Percentiles rank a stretch among this genome's conserved stretches.
These are phyloP conservation scores for Crocodylus rhombifer DNA, from an alignment of 2,797 vertebrate genomes.

Conservation along the genomic window DNA sequence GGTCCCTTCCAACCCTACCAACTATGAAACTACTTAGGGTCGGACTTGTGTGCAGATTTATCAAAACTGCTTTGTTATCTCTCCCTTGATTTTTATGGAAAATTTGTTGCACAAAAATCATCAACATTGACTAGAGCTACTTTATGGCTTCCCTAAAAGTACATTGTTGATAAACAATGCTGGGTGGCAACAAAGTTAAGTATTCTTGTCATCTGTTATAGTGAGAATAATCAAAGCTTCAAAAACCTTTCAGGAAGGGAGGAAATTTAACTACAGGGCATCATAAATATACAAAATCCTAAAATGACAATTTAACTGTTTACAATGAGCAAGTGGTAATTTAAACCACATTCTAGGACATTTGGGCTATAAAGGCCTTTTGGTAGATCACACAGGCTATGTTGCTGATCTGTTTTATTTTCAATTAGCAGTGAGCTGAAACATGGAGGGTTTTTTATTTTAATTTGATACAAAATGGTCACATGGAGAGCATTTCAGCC, in stretches of 20 bases:
- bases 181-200: neutral
- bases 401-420: slow-evolving; percentile 36
- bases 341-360: slow-evolving; percentile 41
- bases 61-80: neutral
- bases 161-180: neutral
- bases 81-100: neutral
- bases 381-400: slow-evolving; percentile 26
- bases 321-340: slow-evolving; percentile 46
- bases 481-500: neutral
- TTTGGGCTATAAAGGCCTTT: slow-evolving; percentile 27
- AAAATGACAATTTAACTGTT: slow-evolving; percentile 54
- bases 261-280: slow-evolving; percentile 11
- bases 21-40: too few species aligned
- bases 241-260: slow-evolving; percentile 18
- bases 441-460: slow-evolving; percentile 1
- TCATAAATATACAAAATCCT: slow-evolving; percentile 42
- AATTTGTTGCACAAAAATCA: neutral
- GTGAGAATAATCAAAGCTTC: slow-evolving; percentile 33
- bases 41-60: neutral
- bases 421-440: slow-evolving; percentile 28
- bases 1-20: too few species aligned
- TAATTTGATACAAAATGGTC: slow-evolving; percentile 20
- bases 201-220: slow-evolving; percentile 5
- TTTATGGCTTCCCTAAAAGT: neutral
- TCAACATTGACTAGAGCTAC: neutral